These are phyloP conservation scores for Castor canadensis DNA, from an alignment of 2,113 vertebrate species.

Conservation along the genomic window DNA sequence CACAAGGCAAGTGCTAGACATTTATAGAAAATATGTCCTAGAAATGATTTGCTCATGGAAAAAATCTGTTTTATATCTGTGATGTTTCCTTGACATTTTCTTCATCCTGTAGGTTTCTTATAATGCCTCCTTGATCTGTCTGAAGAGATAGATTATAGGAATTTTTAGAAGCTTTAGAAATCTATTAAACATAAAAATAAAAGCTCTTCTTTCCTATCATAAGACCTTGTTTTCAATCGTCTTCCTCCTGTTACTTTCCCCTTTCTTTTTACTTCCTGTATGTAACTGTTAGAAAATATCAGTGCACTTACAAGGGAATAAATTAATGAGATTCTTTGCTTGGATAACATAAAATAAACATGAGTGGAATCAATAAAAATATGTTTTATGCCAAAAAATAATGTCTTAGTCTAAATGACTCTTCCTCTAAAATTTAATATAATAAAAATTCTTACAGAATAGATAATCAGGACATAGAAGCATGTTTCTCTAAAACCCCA, in stretches of 20 bases:
- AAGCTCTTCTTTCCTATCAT: slow-evolving; percentile 5
- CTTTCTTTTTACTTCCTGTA: background rate
- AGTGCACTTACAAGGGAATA: background rate
- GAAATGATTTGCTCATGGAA: slow-evolving; percentile 47
- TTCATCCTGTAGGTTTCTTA: slow-evolving; percentile 73
- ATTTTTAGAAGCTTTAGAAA: slow-evolving; percentile 30
- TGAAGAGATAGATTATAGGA: slow-evolving; percentile 56
- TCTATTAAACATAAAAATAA: slow-evolving; percentile 57
- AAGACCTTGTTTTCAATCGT: slow-evolving; percentile 20
- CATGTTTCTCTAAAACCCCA: background rate
- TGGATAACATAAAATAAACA: background rate
- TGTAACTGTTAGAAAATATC: background rate
- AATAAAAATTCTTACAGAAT: background rate
- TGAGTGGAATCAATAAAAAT: background rate
- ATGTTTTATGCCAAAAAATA: background rate
- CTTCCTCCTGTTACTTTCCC: background rate
- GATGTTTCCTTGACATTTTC: slow-evolving; percentile 67
- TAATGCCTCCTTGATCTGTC: slow-evolving; percentile 70
- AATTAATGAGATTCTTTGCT: background rate
- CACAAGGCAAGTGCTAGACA: slow-evolving; percentile 52
- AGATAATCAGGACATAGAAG: background rate
- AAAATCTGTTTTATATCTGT: slow-evolving; percentile 69
- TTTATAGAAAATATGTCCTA: slow-evolving; percentile 69
- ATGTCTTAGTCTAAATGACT: background rate
- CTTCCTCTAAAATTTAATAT: slow-evolving; percentile 21